These are phyloP conservation scores for Sylvilagus floridanus DNA, from an alignment of 2,797 vertebrate genomes.

Conservation along the genomic window DNA sequence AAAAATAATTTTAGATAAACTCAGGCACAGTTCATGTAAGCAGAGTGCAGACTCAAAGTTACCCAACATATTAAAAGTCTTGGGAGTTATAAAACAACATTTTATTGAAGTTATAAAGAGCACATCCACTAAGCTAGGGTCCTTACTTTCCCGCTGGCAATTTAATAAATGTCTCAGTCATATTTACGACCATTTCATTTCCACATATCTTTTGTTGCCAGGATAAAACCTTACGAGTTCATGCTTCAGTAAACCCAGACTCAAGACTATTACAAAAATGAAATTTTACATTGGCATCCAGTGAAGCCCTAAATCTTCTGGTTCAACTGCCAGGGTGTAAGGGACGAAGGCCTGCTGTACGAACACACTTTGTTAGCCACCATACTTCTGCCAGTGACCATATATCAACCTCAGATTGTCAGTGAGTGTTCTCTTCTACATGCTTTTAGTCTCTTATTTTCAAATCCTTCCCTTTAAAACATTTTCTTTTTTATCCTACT, in stretches of 20 bases:
- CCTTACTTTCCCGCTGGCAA: constrained; percentile 65
- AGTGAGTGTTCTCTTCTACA: neutral
- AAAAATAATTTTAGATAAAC: constrained; percentile 39
- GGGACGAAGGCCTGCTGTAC: neutral
- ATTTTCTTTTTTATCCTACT: neutral
- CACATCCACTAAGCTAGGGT: constrained; percentile 37
- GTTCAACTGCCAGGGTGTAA: neutral
- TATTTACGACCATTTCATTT: constrained; percentile 72
- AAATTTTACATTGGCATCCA: constrained; percentile 71
- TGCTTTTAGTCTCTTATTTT: neutral
- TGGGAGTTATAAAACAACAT: constrained; percentile 31
- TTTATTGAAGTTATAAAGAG: constrained; percentile 62
- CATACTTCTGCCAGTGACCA: constrained; percentile 35
- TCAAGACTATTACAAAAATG: constrained; percentile 72
- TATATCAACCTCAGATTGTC: neutral
- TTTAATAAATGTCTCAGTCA: constrained; percentile 69
- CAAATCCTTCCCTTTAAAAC: neutral
- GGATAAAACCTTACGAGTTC: constrained; percentile 70
- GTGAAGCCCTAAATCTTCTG: constrained; percentile 65
- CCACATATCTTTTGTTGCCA: constrained; percentile 71
- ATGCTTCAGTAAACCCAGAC: constrained; percentile 74
- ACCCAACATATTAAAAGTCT: constrained; percentile 12
- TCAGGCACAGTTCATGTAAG: constrained; percentile 17
- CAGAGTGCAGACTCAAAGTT: constrained; percentile 16
- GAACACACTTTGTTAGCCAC: neutral